phyloP scores from a whole-genome alignment of 2,888 invertebrate species.

The Caradrina kadenii region DNA sequence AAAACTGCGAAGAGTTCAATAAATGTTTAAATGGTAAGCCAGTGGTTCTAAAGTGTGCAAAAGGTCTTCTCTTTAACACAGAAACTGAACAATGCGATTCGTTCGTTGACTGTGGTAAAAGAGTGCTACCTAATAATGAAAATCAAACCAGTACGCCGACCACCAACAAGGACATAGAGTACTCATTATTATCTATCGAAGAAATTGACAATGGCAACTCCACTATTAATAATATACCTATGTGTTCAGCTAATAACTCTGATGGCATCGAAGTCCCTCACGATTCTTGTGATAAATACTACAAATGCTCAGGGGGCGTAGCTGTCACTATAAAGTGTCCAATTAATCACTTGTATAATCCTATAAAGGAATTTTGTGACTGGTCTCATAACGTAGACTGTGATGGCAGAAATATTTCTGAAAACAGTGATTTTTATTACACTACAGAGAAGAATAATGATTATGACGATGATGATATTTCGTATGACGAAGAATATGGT shows the following conservation, averaged over 20 bases:
- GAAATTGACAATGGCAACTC: constrained; percentile 28
- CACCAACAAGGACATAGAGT: background rate
- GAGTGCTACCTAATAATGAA: constrained; percentile 44
- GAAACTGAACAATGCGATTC: constrained; percentile 68
- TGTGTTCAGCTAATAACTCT: constrained; percentile 63
- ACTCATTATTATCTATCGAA: constrained; percentile 1
- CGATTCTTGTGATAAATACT: constrained; percentile 68
- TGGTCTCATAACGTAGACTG: constrained; percentile 65
- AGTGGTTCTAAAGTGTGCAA: constrained; percentile 59
- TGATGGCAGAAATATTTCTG: constrained; percentile 54
- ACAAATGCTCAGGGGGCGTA: constrained; percentile 60
- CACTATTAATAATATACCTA: constrained; percentile 40
- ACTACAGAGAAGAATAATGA: constrained; percentile 1
- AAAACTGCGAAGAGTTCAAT: constrained; percentile 73
- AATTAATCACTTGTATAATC: constrained; percentile 59
- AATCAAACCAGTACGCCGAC: background rate
- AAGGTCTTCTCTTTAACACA: constrained; percentile 65
- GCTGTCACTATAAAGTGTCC: constrained; percentile 63
- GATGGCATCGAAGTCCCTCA: constrained; percentile 65
- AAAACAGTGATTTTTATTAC: constrained; percentile 5
- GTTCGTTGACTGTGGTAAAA: constrained; percentile 70
- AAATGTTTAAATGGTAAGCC: constrained; percentile 65
- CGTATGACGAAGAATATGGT: background rate
- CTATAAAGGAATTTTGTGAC: constrained; percentile 62
- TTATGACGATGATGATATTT: constrained; percentile 15